These are phyloP conservation scores for Lethenteron reissneri DNA, from an alignment of 2,113 vertebrate species.

Conservation along the genomic window DNA sequence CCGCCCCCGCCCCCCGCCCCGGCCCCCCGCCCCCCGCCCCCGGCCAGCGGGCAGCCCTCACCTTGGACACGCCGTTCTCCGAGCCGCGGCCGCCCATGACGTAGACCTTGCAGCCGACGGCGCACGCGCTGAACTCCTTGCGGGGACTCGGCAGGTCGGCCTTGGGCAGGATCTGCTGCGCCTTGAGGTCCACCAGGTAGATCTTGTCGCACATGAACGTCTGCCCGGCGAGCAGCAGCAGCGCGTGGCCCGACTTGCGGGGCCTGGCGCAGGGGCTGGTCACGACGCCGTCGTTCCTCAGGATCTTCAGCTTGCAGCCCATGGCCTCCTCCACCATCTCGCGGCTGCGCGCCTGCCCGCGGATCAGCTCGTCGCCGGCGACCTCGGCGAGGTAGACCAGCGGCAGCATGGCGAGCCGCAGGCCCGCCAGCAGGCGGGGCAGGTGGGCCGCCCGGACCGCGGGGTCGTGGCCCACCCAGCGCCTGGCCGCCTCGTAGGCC, in stretches of 20 bases:
- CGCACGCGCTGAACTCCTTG: constrained; percentile 81
- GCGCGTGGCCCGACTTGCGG: constrained; percentile 62
- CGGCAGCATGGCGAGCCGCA: constrained; percentile 61
- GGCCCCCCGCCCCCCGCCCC: too few relatives aligned
- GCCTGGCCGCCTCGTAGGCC: constrained; percentile 54
- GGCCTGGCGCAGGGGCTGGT: constrained; percentile 63
- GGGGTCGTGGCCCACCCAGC: constrained; percentile 52
- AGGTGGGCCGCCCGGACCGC: constrained; percentile 37
- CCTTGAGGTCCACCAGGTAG: constrained; percentile 78
- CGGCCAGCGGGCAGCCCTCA: neutral
- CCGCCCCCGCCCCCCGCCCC: too few relatives aligned
- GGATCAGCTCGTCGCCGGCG: constrained; percentile 51
- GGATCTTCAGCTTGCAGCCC: constrained; percentile 53
- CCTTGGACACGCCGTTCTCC: constrained; percentile 66
- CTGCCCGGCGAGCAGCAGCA: constrained; percentile 71
- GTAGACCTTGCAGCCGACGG: constrained; percentile 75
- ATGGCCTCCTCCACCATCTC: constrained; percentile 60
- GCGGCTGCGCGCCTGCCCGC: constrained; percentile 42
- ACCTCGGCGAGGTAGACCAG: constrained; percentile 50
- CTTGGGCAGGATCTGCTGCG: constrained; percentile 79
- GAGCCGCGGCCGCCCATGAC: constrained; percentile 69
- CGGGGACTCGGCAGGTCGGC: constrained; percentile 66
- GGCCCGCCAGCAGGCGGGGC: constrained; percentile 43
- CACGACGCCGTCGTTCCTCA: constrained; percentile 58
- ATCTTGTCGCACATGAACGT: constrained; percentile 96